phyloP scores from a whole-genome alignment of 2,888 invertebrate species.

The Standfussiana lucernea region DNA sequence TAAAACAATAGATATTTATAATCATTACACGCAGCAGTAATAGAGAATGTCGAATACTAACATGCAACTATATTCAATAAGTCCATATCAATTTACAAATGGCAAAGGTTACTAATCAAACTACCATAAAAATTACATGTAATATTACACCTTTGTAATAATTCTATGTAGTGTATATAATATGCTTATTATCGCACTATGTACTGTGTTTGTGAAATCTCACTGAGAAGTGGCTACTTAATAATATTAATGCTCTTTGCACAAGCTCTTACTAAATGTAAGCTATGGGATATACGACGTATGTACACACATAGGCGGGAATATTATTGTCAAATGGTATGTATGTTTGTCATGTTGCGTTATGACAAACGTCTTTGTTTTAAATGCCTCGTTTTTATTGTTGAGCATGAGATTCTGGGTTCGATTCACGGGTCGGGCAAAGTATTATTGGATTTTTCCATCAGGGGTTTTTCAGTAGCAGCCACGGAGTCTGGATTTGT shows the following conservation, averaged over 20 bases:
- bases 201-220: constrained; percentile 30
- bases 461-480: no score
- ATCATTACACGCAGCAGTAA: neutral
- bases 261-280: constrained; percentile 31
- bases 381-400: no score
- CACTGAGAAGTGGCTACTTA: constrained; percentile 48
- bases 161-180: constrained; percentile 24
- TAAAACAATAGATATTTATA: neutral
- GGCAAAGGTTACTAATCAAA: constrained; percentile 47
- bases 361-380: no score
- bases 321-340: neutral
- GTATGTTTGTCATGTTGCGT: no score
- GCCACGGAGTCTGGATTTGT: no score
- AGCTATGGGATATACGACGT: neutral
- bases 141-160: constrained; percentile 30
- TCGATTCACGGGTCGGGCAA: no score
- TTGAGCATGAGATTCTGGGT: no score
- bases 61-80: constrained; percentile 7
- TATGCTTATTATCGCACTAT: constrained; percentile 31
- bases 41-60: neutral
- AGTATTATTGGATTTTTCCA: no score
- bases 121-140: constrained; percentile 47
- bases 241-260: constrained; percentile 35
- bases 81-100: constrained; percentile 35
- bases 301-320: neutral